These are phyloP conservation scores for Drosophila truncata DNA, from an alignment of 1,140 invertebrate genomes.

Conservation along the genomic window DNA sequence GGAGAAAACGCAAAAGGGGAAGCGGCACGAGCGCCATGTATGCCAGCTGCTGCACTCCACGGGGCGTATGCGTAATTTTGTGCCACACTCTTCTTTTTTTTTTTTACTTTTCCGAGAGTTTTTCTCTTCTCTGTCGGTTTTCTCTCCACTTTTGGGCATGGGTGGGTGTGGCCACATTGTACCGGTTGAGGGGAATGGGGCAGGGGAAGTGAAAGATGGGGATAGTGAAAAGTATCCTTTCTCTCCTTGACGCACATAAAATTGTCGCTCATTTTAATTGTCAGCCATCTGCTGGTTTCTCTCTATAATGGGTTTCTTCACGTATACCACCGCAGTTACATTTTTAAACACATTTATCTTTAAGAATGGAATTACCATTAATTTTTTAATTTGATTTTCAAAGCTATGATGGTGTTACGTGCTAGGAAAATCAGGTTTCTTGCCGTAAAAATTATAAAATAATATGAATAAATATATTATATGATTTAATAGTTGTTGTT, in stretches of 20 bases:
- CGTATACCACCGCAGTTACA: slow-evolving; percentile 10
- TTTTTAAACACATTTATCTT: background rate
- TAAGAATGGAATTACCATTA: background rate
- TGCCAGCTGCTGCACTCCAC: slow-evolving; percentile 65
- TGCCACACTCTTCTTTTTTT: slow-evolving; percentile 28
- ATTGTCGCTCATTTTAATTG: slow-evolving; percentile 52
- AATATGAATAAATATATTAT: no score
- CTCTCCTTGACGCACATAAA: slow-evolving; percentile 20
- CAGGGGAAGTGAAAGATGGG: background rate
- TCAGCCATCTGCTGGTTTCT: slow-evolving; percentile 30
- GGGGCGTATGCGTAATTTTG: slow-evolving; percentile 72
- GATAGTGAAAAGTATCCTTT: slow-evolving; percentile 35
- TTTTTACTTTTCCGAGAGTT: slow-evolving; percentile 33
- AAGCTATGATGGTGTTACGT: no score
- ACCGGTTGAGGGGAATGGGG: background rate
- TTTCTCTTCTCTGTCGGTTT: slow-evolving; percentile 27
- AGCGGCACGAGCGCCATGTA: slow-evolving; percentile 17
- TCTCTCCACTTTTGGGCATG: slow-evolving; percentile 26
- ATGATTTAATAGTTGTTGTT: no score
- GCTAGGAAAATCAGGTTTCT: background rate
- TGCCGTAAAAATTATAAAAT: no score
- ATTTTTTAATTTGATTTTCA: background rate
- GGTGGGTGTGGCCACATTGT: slow-evolving; percentile 50
- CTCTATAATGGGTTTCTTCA: slow-evolving; percentile 31
- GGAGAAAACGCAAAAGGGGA: slow-evolving; percentile 15